These are phyloP conservation scores for Chionis minor DNA, from an alignment of 2,113 vertebrate species.

Conservation along the genomic window DNA sequence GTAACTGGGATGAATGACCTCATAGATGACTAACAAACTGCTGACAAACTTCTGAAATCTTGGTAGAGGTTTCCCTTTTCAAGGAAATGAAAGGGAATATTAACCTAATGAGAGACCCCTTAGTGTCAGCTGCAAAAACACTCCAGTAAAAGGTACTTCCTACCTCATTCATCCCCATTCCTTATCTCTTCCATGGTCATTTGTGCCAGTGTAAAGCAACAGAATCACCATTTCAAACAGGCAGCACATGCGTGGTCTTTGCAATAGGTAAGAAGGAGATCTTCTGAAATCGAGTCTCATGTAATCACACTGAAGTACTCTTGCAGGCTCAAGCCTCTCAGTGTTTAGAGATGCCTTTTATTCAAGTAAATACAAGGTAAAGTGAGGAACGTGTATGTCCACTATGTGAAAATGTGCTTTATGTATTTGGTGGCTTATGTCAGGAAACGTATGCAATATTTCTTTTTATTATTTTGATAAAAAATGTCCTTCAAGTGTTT, in stretches of 20 bases:
- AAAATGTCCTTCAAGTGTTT: constrained; percentile 7
- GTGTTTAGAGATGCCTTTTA: not conserved
- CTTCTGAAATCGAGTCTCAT: not conserved
- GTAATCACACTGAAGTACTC: not conserved
- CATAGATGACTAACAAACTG: not conserved
- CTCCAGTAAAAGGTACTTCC: not conserved
- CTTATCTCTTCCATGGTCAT: not conserved
- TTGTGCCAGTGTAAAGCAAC: not conserved
- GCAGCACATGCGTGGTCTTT: not conserved
- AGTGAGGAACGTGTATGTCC: not conserved
- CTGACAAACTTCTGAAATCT: not conserved
- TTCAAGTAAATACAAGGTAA: not conserved
- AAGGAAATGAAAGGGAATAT: not conserved
- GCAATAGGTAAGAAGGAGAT: not conserved
- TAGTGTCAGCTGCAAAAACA: not conserved
- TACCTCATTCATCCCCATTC: not conserved
- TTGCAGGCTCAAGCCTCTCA: not conserved
- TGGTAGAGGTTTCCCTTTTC: not conserved
- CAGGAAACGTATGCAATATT: not conserved
- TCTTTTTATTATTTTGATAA: not conserved
- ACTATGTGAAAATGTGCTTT: not conserved
- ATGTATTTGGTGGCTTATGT: not conserved
- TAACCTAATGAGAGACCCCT: not conserved
- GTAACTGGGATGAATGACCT: not conserved
- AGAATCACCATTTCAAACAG: not conserved